Base-by-base conservation (phyloP, 2,113 vertebrate species). In the Hemicordylus capensis region DNA sequence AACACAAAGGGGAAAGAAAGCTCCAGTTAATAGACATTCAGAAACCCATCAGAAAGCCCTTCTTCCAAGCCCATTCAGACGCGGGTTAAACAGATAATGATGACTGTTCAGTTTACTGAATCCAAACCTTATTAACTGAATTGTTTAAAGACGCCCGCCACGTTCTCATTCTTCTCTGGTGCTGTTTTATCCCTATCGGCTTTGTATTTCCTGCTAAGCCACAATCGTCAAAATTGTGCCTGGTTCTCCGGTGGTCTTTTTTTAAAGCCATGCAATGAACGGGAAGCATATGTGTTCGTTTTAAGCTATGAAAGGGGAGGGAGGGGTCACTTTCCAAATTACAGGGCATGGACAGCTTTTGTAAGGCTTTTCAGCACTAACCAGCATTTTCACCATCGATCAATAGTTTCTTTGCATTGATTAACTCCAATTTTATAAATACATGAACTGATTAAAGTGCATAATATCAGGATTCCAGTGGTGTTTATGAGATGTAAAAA, bases 151-250 rank as follows among this genome's bases (percentile, higher is more conserved):
- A 14, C 86, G 58, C 63, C 51, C 44, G 70, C 34, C 61, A n/a
- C 51, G 20, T 42, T 46, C 77, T 66, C 89, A 24, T 17, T 73
- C 87, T 89, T 8, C 84, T 72, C 61, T 86, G 88, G 58, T 31
- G 85, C 76, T 89, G 63, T 74, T 79, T 72, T 89, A 85, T 87
- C 51, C 34, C 61, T 74, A 67, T 61, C 81, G 39, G 84, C 74
- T 81, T 17, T 48, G 19, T 22, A n/a, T 22, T n/a, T 51, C 37
- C 17, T 87, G 76, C 69, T 78, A 83, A 26, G 70, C 56, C 79
- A 84, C 46, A 84, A 74, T 63, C 72, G 74, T 9, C 54, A 72
- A 10, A 63, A 51, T 48, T 51, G 51, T 75, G 12, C 37, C n/a
- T 4, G 67, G 85, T 51, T 34, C 31, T 81, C 4, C 44, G 78